phyloP scores from a whole-genome alignment of 2,113 vertebrate genomes.

The Cacatua alba region DNA sequence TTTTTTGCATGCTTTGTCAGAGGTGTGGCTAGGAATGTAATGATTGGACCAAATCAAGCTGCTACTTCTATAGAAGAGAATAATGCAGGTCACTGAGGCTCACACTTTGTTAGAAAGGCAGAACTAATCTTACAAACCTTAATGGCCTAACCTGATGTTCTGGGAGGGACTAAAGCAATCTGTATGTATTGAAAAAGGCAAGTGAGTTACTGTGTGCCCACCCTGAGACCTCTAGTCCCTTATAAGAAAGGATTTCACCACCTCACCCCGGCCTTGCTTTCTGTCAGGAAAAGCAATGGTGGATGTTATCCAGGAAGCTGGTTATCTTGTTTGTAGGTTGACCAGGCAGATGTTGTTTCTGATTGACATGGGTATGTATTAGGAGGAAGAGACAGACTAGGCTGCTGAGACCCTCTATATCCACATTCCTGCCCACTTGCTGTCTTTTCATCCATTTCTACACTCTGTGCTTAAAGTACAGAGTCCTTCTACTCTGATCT shows the following conservation, averaged over 20 bases:
- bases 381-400: not conserved
- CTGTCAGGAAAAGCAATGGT: not conserved
- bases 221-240: too few relatives aligned
- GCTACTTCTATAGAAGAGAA: not conserved
- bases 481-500: not conserved
- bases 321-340: not conserved
- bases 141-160: not conserved
- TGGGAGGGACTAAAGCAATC: not conserved
- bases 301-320: not conserved
- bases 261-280: rapidly evolving
- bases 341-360: not conserved
- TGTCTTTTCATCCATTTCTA: not conserved
- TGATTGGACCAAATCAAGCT: not conserved
- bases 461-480: not conserved
- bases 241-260: not conserved
- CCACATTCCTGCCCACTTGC: not conserved
- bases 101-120: not conserved
- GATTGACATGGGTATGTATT: too few relatives aligned
- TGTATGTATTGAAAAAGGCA: not conserved
- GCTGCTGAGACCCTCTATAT: not conserved
- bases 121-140: not conserved
- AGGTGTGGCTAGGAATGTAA: not conserved
- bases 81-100: not conserved
- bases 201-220: not conserved
- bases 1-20: not conserved